Evolutionary conservation across 2,888 invertebrate species (phyloP).

Genomic region (Eupithecia exiguata): DNA sequence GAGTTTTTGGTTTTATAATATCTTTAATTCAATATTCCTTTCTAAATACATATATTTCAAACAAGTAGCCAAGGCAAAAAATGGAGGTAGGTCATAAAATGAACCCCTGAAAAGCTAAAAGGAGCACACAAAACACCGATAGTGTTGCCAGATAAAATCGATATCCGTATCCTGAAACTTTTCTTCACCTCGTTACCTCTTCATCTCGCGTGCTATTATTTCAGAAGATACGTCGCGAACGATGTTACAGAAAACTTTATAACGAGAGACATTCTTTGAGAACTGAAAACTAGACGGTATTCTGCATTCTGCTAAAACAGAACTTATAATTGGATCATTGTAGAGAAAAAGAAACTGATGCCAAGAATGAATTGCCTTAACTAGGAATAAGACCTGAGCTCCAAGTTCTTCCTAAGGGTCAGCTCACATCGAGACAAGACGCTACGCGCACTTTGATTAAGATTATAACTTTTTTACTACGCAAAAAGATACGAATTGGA

Average conservation of each 20-base stretch:
- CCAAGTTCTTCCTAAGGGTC: background rate
- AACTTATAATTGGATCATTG: constrained; percentile 48
- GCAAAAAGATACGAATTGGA: too few species aligned
- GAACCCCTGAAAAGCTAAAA: background rate
- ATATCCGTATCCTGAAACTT: constrained; percentile 22
- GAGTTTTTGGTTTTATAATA: too few species aligned
- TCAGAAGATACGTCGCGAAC: constrained; percentile 41
- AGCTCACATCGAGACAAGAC: too few species aligned
- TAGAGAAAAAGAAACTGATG: constrained; percentile 1
- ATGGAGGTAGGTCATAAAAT: too few species aligned
- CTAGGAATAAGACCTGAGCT: background rate
- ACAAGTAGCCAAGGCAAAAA: too few species aligned
- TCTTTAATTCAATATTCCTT: too few species aligned
- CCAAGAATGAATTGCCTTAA: background rate
- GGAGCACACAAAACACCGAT: background rate
- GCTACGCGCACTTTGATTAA: too few species aligned
- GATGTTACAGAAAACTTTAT: constrained; percentile 54
- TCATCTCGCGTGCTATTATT: constrained; percentile 32
- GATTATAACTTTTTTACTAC: too few species aligned
- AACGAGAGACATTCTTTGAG: constrained; percentile 50
- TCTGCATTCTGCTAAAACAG: constrained; percentile 27
- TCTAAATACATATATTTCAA: too few species aligned
- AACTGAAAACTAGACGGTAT: constrained; percentile 28
- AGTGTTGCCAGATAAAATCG: constrained; percentile 18
- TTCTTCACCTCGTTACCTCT: constrained; percentile 32